phyloP scores from a whole-genome alignment of 1,140 invertebrate genomes.

The Popillia japonica region DNA sequence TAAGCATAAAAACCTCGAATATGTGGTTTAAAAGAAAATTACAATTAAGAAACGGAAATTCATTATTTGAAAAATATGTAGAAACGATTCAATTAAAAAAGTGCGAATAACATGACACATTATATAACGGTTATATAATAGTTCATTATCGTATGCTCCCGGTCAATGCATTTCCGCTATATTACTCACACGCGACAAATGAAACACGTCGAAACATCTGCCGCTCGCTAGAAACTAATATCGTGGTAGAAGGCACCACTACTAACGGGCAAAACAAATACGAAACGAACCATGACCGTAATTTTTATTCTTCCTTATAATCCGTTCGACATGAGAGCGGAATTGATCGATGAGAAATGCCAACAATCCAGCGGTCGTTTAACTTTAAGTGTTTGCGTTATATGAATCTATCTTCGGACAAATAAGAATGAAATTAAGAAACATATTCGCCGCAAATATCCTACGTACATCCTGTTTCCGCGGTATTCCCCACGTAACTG shows the following conservation, averaged over 20 bases:
- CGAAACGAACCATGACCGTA: background rate
- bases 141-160: background rate
- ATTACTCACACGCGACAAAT: background rate
- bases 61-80: background rate
- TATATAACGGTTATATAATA: background rate
- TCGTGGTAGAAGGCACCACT: background rate
- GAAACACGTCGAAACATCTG: background rate
- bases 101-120: background rate
- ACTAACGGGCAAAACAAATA: background rate
- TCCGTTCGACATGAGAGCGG: background rate
- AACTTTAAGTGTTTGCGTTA: conserved; percentile 1
- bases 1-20: background rate
- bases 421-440: conserved; percentile 7
- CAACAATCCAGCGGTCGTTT: background rate
- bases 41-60: background rate
- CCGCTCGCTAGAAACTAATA: background rate
- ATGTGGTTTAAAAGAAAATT: background rate
- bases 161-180: background rate
- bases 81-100: background rate
- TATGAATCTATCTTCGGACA: conserved; percentile 2
- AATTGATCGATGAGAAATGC: background rate
- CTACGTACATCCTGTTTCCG: conserved; percentile 9
- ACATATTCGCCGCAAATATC: conserved; percentile 5
- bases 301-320: background rate
- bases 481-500: conserved; percentile 4